A percentile compares a stretch with the other conserved stretches of the same genome.
Conservation (phyloP, 2,888 invertebrate species). For the Drosophila nigritarsus region DNA sequence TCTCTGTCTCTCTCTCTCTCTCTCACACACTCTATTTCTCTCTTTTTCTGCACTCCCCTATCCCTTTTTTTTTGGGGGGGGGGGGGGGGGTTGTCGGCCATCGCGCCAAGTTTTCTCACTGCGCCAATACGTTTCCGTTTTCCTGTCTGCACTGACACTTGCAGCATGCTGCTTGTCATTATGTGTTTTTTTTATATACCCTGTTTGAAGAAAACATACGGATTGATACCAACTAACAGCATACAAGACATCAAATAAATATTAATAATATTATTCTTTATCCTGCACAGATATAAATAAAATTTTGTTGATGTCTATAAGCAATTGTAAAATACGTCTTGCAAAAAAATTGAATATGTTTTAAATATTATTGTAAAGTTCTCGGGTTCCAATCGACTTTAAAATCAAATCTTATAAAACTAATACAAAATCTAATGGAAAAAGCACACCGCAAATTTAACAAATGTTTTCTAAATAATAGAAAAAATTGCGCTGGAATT, state of each 20-base stretch:
- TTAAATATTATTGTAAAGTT: too few species aligned
- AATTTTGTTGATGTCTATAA: neutral
- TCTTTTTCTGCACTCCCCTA: neutral
- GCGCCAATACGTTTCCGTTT: conserved; percentile 80
- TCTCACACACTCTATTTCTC: neutral
- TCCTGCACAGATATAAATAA: neutral
- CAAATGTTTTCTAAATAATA: neutral
- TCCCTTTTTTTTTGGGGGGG: conserved; percentile 14
- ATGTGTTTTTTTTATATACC: conserved; percentile 36
- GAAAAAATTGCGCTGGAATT: neutral
- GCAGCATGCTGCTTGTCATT: conserved; percentile 75
- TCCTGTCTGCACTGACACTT: conserved; percentile 78
- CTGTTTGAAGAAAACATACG: neutral
- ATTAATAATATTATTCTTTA: too few species aligned
- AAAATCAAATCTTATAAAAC: neutral
- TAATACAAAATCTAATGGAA: neutral
- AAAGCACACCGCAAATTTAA: neutral
- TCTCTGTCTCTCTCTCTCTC: neutral
- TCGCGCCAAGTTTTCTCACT: conserved; percentile 69
- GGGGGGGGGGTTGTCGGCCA: conserved; percentile 34
- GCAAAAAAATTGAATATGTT: too few species aligned
- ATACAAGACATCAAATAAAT: too few species aligned
- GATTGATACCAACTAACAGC: neutral
- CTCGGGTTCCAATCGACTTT: too few species aligned
- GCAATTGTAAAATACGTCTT: too few species aligned